Conservation (phyloP, 2,888 invertebrate species). For the Eupithecia insigniata region DNA sequence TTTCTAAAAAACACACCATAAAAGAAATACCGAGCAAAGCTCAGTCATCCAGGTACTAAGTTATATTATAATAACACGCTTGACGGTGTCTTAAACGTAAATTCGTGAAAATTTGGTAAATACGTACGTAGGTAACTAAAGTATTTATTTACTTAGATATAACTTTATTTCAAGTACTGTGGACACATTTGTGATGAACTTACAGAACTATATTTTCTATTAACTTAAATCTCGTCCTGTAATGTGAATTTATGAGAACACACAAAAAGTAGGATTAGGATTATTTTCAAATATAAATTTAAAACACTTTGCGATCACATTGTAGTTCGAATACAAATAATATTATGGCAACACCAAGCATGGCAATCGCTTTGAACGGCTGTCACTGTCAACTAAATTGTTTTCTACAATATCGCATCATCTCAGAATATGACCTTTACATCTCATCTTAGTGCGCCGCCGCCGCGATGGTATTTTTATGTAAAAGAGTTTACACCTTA, state of each 20-base stretch:
- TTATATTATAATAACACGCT: neutral
- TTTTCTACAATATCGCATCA: conserved; percentile 49
- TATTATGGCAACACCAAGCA: conserved; percentile 44
- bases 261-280: neutral
- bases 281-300: neutral
- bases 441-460: conserved; percentile 20
- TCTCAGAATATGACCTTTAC: conserved; percentile 31
- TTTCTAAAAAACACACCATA: no score
- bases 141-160: no score
- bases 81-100: neutral
- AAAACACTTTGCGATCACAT: neutral
- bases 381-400: conserved; percentile 56
- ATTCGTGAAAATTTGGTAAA: neutral
- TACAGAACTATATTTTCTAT: neutral
- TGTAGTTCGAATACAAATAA: conserved; percentile 1
- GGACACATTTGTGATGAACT: neutral
- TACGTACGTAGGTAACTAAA: no score
- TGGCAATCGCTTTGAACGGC: conserved; percentile 47
- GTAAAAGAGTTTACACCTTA: conserved; percentile 23
- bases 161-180: neutral
- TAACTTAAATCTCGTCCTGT: no score
- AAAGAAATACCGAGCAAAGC: no score
- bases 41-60: no score
- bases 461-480: conserved; percentile 18
- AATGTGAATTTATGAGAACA: no score